Evolutionary conservation across 2,888 invertebrate genomes (phyloP).

Genomic region (Agrotis clavis): DNA sequence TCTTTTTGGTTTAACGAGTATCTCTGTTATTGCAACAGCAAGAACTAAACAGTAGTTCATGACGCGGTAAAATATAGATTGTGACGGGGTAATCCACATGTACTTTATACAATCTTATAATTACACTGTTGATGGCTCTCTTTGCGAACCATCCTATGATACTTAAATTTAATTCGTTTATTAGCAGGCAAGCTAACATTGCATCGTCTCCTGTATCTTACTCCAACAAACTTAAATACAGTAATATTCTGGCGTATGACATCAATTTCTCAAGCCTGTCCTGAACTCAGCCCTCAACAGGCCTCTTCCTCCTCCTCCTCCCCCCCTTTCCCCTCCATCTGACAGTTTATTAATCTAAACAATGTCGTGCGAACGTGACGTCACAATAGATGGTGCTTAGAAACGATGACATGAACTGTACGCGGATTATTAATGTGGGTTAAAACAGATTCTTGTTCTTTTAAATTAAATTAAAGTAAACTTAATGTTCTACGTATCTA

Average conservation of each 20-base stretch:
- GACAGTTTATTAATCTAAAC: constrained; percentile 58
- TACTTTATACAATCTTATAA: too few species aligned
- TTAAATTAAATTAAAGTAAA: not conserved
- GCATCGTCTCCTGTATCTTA: too few species aligned
- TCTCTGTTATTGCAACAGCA: too few species aligned
- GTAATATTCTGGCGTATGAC: constrained; percentile 5
- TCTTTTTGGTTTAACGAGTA: too few species aligned
- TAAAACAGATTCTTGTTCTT: constrained; percentile 7
- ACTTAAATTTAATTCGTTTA: too few species aligned
- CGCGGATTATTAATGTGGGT: constrained; percentile 12
- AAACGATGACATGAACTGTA: constrained; percentile 33
- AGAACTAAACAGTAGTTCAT: too few species aligned
- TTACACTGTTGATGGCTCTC: too few species aligned
- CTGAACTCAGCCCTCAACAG: constrained; percentile 43
- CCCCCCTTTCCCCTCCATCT: not conserved
- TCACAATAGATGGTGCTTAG: constrained; percentile 27
- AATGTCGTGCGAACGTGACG: constrained; percentile 42
- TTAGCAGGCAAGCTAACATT: not conserved
- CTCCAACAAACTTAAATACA: not conserved
- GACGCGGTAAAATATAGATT: too few species aligned
- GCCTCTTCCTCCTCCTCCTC: constrained; percentile 25
- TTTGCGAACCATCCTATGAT: too few species aligned
- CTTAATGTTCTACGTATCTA: too few species aligned
- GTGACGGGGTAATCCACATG: too few species aligned
- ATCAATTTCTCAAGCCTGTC: constrained; percentile 35